These are phyloP conservation scores for Sarcophaga rosellei DNA, from an alignment of 2,888 invertebrate species.

Conservation along the genomic window DNA sequence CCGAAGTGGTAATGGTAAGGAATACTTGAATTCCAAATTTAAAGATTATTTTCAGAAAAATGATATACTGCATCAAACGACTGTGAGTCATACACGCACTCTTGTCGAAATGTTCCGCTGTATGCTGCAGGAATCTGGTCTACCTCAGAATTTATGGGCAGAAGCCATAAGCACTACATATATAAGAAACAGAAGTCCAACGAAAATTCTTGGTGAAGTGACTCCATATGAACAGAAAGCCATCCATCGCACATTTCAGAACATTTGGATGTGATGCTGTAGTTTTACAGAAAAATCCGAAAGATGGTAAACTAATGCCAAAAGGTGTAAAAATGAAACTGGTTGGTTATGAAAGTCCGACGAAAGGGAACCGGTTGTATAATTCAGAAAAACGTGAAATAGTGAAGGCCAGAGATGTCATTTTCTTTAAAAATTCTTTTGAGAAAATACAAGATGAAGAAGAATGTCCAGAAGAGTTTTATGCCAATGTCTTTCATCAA, in stretches of 20 bases:
- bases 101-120: slow-evolving; percentile 69
- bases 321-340: no score
- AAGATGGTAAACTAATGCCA: no score
- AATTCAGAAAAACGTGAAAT: no score
- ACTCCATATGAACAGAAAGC: slow-evolving; percentile 66
- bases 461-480: slow-evolving; percentile 44
- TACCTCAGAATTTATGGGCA: slow-evolving; percentile 22
- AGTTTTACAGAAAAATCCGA: no score
- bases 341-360: slow-evolving; percentile 44
- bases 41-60: no score
- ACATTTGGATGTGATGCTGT: slow-evolving; percentile 61
- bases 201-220: slow-evolving; percentile 29
- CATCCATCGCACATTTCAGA: slow-evolving; percentile 62
- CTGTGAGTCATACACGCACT: slow-evolving; percentile 64
- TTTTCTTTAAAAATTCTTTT: no score
- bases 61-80: slow-evolving; percentile 65
- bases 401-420: no score
- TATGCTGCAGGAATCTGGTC: slow-evolving; percentile 52
- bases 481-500: slow-evolving; percentile 51
- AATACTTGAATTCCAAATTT: background rate
- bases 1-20: slow-evolving; percentile 34
- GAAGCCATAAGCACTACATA: slow-evolving; percentile 65
- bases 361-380: no score
- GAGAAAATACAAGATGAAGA: slow-evolving; percentile 28
- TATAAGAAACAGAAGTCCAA: slow-evolving; percentile 56